Percentiles rank a stretch among this genome's conserved stretches.
Evolutionary conservation across 2,797 vertebrate genomes (phyloP).

Genomic region (Pogoniulus pusillus): DNA sequence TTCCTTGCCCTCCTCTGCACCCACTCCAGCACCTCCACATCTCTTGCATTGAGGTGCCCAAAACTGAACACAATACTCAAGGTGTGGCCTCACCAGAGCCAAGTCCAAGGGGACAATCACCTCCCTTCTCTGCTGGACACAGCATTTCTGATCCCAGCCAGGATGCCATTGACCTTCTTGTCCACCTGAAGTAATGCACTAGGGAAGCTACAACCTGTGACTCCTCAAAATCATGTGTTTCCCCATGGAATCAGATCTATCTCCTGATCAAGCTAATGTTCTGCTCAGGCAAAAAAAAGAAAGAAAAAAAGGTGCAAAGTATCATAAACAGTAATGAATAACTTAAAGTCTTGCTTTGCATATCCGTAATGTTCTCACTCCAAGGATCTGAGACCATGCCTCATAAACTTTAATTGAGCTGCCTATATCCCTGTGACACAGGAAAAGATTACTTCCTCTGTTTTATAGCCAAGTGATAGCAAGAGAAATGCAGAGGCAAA

Average conservation of each 20-base stretch:
- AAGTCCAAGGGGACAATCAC: no score
- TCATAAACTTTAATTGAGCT: conserved; percentile 56
- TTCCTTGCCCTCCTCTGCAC: no score
- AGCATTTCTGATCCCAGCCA: no score
- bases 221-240: background rate
- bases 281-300: background rate
- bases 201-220: background rate
- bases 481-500: conserved; percentile 29
- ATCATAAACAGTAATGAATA: background rate
- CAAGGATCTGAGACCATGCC: conserved; percentile 11
- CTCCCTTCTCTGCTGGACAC: no score
- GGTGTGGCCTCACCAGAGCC: no score
- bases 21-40: no score
- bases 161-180: no score
- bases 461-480: conserved; percentile 23
- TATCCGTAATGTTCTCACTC: conserved; percentile 2
- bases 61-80: no score
- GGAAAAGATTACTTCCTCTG: conserved; percentile 30
- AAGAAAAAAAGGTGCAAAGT: background rate
- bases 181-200: background rate
- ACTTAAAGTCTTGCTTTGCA: conserved; percentile 15
- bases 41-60: no score
- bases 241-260: background rate
- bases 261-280: background rate
- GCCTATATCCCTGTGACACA: conserved; percentile 5